Evolutionary conservation across 2,113 vertebrate species (phyloP), one percentile per base, ranked within the genome.

Genomic region (Acrocephalus arundinaceus): DNA sequence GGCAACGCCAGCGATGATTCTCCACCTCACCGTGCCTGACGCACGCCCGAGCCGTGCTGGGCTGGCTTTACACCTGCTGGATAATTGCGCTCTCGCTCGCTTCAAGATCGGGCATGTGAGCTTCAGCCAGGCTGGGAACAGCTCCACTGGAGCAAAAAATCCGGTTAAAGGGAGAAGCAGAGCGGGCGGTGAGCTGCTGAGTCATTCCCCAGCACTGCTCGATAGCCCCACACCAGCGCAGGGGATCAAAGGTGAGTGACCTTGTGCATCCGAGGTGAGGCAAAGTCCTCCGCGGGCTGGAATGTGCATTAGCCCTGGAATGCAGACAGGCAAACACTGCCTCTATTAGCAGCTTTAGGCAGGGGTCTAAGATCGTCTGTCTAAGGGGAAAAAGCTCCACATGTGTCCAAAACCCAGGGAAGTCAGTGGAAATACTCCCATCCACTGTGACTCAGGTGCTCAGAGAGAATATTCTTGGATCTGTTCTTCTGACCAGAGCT

Each of bases 271-370:
- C 1, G 48, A 65, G 93, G 92, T 52, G 90, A 93, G 82, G 92
- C 75, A 85, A 93, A 91, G 93, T 95, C 90, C 90, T 76, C 48
- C 4, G 13, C 11, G 2, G 75, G 46, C 82, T 93, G 95, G 94
- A 96, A 96, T 88, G 96, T 81, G 82, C 93, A 87, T 93, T 84
- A 94, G 75, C 92, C 88, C 74, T 84, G 96, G 95, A 96, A 96
- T 96, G 95, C 85, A 93, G 94, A 74, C 89, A 63, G 68, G 72
- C 93, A 96, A 96, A 96, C 85, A 88, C 45, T 54, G 61, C 52
- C 80, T 82, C 80, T 83, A 0, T 37, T n/a, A 67, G 79, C 90
- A 71, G 72, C 82, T 63, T 31, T 30, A 59, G 65, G 63, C 75
- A 43, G 0, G 3, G 37, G 48, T n/a, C 72, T 92, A 59, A 74